These are phyloP conservation scores for Clarias pachynema DNA, from an alignment of 2,797 vertebrate species.

Conservation along the genomic window DNA sequence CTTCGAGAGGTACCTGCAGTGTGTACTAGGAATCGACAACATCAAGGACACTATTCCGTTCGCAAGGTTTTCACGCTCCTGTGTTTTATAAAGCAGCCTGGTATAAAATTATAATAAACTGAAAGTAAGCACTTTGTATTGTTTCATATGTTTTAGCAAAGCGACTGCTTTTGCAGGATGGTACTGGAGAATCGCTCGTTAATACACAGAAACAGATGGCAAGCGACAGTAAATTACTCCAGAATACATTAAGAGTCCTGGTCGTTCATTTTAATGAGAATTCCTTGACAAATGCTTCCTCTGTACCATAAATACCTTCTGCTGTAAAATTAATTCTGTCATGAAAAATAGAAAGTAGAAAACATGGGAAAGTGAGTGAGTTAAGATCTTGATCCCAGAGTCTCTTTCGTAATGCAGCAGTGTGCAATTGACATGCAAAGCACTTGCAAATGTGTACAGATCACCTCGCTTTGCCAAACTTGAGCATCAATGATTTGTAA, in stretches of 20 bases:
- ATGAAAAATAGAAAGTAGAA: constrained; percentile 1
- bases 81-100: constrained; percentile 77
- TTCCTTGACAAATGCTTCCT: constrained; percentile 1
- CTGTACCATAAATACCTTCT: neutral
- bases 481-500: neutral
- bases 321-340: neutral
- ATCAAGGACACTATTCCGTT: constrained; percentile 97
- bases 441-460: constrained; percentile 21
- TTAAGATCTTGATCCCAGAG: constrained; percentile 3
- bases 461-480: neutral
- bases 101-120: constrained; percentile 2
- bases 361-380: constrained; percentile 1
- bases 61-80: constrained; percentile 90
- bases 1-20: constrained; percentile 94
- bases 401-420: neutral
- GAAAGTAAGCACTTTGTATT: neutral
- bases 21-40: constrained; percentile 90
- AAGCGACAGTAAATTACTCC: constrained; percentile 10
- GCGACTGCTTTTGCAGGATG: neutral
- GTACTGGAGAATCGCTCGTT: neutral
- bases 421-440: neutral
- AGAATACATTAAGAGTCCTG: neutral
- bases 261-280: constrained; percentile 15
- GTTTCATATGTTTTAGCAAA: neutral
- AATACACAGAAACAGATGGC: constrained; percentile 16